phyloP scores from a whole-genome alignment of 2,888 invertebrate species.

The Agonum fuliginosum region DNA sequence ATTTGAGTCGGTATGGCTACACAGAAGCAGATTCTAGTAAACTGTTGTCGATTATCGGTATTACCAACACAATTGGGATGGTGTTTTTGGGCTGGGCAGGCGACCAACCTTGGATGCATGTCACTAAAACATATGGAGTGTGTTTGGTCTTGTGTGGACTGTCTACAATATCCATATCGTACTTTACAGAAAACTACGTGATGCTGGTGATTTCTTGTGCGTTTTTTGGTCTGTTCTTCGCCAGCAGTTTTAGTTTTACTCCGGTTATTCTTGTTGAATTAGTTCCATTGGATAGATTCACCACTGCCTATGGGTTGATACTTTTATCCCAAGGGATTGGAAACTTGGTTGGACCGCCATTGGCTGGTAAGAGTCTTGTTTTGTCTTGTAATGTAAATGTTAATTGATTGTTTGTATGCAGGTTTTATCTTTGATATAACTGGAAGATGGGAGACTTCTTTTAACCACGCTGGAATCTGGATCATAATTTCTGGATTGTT shows the following conservation, averaged over 20 bases:
- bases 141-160: constrained; percentile 83
- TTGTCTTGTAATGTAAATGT: background rate
- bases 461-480: constrained; percentile 87
- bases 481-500: constrained; percentile 86
- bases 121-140: constrained; percentile 86
- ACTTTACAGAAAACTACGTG: constrained; percentile 69
- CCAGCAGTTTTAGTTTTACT: constrained; percentile 93
- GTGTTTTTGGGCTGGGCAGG: constrained; percentile 92
- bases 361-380: constrained; percentile 82
- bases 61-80: constrained; percentile 94
- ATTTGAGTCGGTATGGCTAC: constrained; percentile 81
- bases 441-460: constrained; percentile 84
- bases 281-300: constrained; percentile 92
- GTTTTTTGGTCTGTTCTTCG: constrained; percentile 91
- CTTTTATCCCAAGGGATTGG: constrained; percentile 94
- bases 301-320: constrained; percentile 93
- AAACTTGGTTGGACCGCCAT: constrained; percentile 92
- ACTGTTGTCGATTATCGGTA: constrained; percentile 89
- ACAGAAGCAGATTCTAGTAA: constrained; percentile 84
- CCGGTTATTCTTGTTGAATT: constrained; percentile 92
- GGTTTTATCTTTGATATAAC: constrained; percentile 80
- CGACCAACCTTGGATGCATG: constrained; percentile 89
- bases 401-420: constrained; percentile 65
- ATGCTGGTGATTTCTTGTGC: constrained; percentile 72
- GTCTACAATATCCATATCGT: constrained; percentile 77